Evolutionary conservation across 2,113 vertebrate species (phyloP).

Genomic region (Crotalus viridis): DNA sequence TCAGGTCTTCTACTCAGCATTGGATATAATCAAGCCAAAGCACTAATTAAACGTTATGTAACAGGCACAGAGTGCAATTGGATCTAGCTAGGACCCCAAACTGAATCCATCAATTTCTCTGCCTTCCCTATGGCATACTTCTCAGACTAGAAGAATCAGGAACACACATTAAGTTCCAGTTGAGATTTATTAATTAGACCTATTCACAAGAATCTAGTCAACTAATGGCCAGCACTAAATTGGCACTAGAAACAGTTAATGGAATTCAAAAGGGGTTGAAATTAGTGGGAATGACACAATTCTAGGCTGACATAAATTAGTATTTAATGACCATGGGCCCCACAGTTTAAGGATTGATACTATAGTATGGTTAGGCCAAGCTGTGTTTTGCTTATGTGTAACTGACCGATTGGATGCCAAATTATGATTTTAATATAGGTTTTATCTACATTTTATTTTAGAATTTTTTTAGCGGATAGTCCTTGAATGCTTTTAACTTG

Average conservation of each 20-base stretch:
- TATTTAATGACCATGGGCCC: too few relatives aligned
- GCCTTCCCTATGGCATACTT: not conserved
- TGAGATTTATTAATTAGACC: not conserved
- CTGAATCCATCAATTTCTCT: not conserved
- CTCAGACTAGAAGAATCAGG: not conserved
- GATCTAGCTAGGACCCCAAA: not conserved
- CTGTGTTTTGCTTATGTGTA: too few relatives aligned
- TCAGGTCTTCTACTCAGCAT: not conserved
- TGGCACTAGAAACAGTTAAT: not conserved
- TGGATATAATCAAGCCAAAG: not conserved
- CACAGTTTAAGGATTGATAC: too few relatives aligned
- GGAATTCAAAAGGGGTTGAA: not conserved
- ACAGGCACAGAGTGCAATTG: not conserved
- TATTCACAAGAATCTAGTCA: not conserved
- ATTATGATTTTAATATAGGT: too few relatives aligned
- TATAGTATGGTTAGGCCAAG: too few relatives aligned
- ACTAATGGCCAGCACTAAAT: not conserved
- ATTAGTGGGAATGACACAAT: not conserved
- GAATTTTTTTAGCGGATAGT: too few relatives aligned
- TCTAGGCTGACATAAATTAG: not conserved
- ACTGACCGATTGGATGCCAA: too few relatives aligned
- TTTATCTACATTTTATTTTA: too few relatives aligned
- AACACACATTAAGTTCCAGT: not conserved
- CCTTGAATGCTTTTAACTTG: too few relatives aligned
- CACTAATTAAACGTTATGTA: not conserved